phyloP scores from a whole-genome alignment of 2,113 vertebrate genomes.

The Dicrurus megarhynchus region DNA sequence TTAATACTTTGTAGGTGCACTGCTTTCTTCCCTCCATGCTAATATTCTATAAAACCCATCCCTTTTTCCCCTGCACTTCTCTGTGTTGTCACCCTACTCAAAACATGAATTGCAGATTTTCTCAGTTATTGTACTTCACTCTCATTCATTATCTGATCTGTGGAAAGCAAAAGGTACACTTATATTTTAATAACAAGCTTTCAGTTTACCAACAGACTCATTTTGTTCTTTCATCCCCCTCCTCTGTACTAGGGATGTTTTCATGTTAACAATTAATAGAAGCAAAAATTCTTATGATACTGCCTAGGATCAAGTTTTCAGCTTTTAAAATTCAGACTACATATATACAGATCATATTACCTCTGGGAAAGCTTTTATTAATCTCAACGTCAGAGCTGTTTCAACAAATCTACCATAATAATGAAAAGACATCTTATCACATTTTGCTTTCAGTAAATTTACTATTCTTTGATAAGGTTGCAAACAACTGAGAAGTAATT shows the following conservation, averaged over 20 bases:
- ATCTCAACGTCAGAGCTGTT: slow-evolving; percentile 70
- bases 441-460: slow-evolving; percentile 76
- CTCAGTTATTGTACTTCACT: neutral
- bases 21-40: neutral
- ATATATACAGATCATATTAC: slow-evolving; percentile 56
- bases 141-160: neutral
- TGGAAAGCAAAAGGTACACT: neutral
- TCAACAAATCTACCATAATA: slow-evolving; percentile 77
- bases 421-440: slow-evolving; percentile 78
- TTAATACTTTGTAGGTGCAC: neutral
- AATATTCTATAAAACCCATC: neutral
- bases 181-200: slow-evolving; percentile 30
- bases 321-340: slow-evolving; percentile 60
- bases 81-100: neutral
- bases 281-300: slow-evolving; percentile 33
- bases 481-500: slow-evolving; percentile 79
- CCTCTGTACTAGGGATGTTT: neutral
- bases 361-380: slow-evolving; percentile 71
- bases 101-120: neutral
- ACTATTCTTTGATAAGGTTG: slow-evolving; percentile 77
- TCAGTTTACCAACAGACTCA: slow-evolving; percentile 1
- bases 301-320: slow-evolving; percentile 35
- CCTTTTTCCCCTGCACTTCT: neutral
- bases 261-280: slow-evolving; percentile 51
- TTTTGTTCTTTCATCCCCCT: neutral